These are phyloP conservation scores for Salvelinus fontinalis DNA, from an alignment of 2,113 vertebrate genomes.

Conservation along the genomic window DNA sequence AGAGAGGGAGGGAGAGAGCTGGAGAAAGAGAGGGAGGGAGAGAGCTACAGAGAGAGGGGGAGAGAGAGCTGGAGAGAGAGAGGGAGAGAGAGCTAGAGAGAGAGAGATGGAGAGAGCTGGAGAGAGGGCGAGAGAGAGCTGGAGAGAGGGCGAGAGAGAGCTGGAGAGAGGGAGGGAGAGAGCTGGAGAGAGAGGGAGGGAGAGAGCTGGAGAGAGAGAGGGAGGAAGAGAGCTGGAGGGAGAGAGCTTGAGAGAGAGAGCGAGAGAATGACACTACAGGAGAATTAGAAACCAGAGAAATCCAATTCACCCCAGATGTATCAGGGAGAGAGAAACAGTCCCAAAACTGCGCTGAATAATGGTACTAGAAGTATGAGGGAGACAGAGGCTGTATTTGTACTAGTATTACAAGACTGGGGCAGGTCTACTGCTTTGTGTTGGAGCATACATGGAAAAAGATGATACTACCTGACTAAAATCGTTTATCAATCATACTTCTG, in stretches of 20 bases:
- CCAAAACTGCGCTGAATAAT: not conserved
- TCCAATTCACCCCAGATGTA: constrained; percentile 32
- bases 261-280: too few species aligned
- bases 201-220: constrained; percentile 10
- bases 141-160: constrained; percentile 26
- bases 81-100: constrained; percentile 23
- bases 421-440: too few species aligned
- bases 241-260: not conserved
- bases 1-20: constrained; percentile 16
- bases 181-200: too few species aligned
- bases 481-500: too few species aligned
- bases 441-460: too few species aligned
- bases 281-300: constrained; percentile 15
- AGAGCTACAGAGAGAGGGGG: not conserved
- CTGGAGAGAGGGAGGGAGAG: constrained; percentile 25
- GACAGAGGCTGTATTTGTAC: too few species aligned
- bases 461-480: too few species aligned
- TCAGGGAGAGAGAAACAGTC: constrained; percentile 16
- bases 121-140: not conserved
- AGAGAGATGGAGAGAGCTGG: not conserved
- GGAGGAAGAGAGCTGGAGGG: constrained; percentile 1
- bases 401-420: too few species aligned
- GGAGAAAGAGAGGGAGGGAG: not conserved
- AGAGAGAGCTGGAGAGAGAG: constrained; percentile 12
- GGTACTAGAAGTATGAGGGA: too few species aligned